Evolutionary conservation across 2,113 vertebrate species (phyloP), one percentile per base, ranked within the genome.

Genomic region (Condylura cristata): DNA sequence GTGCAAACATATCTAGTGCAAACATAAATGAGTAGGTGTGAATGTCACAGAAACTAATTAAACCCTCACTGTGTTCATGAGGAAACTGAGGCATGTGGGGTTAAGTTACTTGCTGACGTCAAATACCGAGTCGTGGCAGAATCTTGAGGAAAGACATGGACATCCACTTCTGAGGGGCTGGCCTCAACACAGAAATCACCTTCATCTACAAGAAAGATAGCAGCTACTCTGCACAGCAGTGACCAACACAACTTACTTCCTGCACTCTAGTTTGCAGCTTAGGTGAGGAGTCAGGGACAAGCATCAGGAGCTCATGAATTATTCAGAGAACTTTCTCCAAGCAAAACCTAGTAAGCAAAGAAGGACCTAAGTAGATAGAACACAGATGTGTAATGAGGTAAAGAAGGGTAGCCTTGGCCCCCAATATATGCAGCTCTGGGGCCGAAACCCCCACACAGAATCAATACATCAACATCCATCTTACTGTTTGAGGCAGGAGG

Each of bases 311-410:
- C 17, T 6, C 1, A 1, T 8, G n/a, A 17, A 4, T 66, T 44
- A 74, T 3, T 37, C 53, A 39, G 30, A 11, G 37, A 10, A 58
- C 17, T 17, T 3, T 28, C 39, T n/a, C 20, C 28, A 60, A 22
- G 30, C 65, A 48, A 78, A 24, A 1, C 34, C n/a, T 34, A 10
- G 6, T 13, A 26, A 74, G 26, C 17, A 26, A 34, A 41, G 65
- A 24, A 6, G 28, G 28, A 6, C 9, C 2, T 14, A 4, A 68
- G 4, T 0, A 13, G 9, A 66, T 0, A 18, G 16, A 30, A 24
- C 9, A 48, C 51, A 60, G 17, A 16, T 26, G 3, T 5, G 4
- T 8, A 2, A 12, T 60, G 14, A 6, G 51, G 71, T 24, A 26
- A 79, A 51, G 46, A 48, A 9, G 12, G 1, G 11, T 26, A 66